Evolutionary conservation across 2,797 vertebrate species (phyloP).

Genomic region (Eulemur coronatus): DNA sequence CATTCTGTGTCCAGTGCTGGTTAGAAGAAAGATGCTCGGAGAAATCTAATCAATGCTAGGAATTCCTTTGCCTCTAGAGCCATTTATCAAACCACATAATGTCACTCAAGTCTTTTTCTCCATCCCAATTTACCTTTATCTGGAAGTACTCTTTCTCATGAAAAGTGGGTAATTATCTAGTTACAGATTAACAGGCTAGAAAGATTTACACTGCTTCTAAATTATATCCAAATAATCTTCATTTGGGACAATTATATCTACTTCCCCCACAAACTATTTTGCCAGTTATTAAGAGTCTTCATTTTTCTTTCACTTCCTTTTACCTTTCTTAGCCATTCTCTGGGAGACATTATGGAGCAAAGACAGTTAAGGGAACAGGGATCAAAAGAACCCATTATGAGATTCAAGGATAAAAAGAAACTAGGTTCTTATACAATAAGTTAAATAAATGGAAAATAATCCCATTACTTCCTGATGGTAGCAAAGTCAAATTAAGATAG

Average conservation of each 20-base stretch:
- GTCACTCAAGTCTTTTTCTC: neutral
- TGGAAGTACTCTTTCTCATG: neutral
- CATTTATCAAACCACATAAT: neutral
- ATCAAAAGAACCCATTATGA: constrained; percentile 12
- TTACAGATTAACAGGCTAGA: neutral
- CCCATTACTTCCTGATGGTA: neutral
- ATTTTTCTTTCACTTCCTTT: constrained; percentile 29
- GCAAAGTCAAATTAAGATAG: constrained; percentile 25
- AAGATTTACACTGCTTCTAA: constrained; percentile 1
- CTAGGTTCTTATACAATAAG: neutral
- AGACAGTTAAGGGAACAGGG: neutral
- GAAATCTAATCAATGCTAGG: neutral
- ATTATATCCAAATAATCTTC: neutral
- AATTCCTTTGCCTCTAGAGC: neutral
- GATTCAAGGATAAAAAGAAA: constrained; percentile 24
- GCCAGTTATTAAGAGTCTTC: constrained; percentile 16
- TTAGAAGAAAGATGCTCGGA: neutral
- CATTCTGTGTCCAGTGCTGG: neutral
- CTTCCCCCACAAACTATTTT: neutral
- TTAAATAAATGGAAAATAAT: constrained; percentile 5
- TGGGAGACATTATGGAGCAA: constrained; percentile 8
- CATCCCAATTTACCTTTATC: neutral
- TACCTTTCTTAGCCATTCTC: constrained; percentile 31
- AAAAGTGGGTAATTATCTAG: neutral
- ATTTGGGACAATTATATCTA: neutral